Evolutionary conservation across 2,797 vertebrate genomes (phyloP), one percentile per base, ranked within the genome.

Genomic region (Schizopygopsis pylzovi): DNA sequence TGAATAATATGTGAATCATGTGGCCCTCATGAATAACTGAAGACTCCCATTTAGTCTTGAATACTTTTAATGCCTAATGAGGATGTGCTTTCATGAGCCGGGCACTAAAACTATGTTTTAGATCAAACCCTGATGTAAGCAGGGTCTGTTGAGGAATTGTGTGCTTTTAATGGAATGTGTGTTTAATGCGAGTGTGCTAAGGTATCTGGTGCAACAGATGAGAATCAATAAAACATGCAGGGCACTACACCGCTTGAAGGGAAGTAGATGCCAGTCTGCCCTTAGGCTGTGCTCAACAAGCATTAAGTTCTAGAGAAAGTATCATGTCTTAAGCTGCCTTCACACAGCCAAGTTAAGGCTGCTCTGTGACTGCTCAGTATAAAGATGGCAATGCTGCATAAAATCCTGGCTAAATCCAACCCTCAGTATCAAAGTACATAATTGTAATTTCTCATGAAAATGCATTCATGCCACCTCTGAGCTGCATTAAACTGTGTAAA

Each of bases 161-260:
- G 47, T 47, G 25, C 88, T 72, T 86, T 89, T 88, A 90, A 88
- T 88, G 88, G 84, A 85, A 87, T 87, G 82, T 88, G 88, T 83
- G 77, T 88, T 89, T 86, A 85, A 81, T 84, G 70, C n/a, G 43
- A 85, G 37, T 49, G 59, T 1, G 7, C 86, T 90, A 82, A 6
- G 84, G 72, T 89, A 83, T 86, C 88, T 67, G 63, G 43, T 43
- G 72, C 70, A 43, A 78, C 67, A 83, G 73, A 86, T 37, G 10
- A 80, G 77, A 83, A 90, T 89, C 89, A 86, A 87, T 90, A 79
- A 90, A 82, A 89, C 82, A 61, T 81, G 63, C 47, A 81, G 77
- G 39, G 63, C 65, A 10, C 76, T 49, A 63, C 43, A 22, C 80
- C 52, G 49, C 81, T 78, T 37, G 79, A 80, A 81, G 85, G 83